Evolutionary conservation across 2,113 vertebrate genomes (phyloP).

Genomic region (Chroicocephalus ridibundus): DNA sequence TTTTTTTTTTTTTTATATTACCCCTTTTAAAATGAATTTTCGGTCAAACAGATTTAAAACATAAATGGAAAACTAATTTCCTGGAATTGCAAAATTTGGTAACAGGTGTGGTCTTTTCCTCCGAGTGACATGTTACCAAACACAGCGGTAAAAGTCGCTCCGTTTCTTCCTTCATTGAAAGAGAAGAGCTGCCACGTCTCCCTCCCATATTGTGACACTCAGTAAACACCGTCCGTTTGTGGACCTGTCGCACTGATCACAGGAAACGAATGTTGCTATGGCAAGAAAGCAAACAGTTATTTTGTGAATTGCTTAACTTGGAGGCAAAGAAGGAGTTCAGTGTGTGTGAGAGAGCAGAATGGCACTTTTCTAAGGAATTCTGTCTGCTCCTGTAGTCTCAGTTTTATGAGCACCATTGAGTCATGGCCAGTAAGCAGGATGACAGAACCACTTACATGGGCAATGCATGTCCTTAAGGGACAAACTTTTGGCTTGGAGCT

Average conservation of each 20-base stretch:
- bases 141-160: background rate
- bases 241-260: background rate
- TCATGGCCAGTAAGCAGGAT: background rate
- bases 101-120: background rate
- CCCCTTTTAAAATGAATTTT: background rate
- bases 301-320: constrained; percentile 31
- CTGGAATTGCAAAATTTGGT: background rate
- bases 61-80: background rate
- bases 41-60: background rate
- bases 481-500: background rate
- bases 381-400: background rate
- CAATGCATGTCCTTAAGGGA: background rate
- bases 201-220: background rate
- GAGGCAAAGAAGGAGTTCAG: background rate
- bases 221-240: background rate
- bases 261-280: constrained; percentile 13
- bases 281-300: background rate
- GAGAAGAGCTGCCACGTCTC: background rate
- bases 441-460: background rate
- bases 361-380: background rate
- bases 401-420: constrained; percentile 17
- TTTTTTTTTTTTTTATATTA: background rate
- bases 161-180: background rate
- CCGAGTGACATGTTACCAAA: background rate
- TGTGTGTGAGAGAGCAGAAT: background rate